phyloP scores from a whole-genome alignment of 2,888 invertebrate species.

The Sesia bembeciformis region DNA sequence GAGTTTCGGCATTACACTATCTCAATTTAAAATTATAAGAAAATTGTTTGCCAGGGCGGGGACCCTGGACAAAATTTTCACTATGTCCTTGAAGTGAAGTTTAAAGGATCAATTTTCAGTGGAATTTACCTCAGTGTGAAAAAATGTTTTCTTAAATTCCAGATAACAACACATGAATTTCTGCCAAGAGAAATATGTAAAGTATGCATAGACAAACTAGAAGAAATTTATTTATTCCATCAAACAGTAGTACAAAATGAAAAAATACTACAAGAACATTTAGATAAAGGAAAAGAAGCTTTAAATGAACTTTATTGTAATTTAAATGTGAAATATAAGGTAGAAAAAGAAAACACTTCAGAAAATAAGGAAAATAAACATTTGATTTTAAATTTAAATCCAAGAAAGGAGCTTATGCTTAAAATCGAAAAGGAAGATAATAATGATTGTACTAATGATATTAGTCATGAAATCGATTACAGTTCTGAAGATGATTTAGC shows the following conservation, averaged over 20 bases:
- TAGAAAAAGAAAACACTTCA: background rate
- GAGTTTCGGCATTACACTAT: too few relatives aligned
- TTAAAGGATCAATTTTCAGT: too few relatives aligned
- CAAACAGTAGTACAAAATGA: slow-evolving; percentile 26
- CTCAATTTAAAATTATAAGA: too few relatives aligned
- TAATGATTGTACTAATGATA: background rate
- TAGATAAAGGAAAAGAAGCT: slow-evolving; percentile 8
- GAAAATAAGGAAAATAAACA: slow-evolving; percentile 8
- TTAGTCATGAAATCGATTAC: background rate
- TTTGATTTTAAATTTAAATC: background rate
- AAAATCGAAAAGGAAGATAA: background rate
- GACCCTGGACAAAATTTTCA: too few relatives aligned
- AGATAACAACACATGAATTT: slow-evolving; percentile 3
- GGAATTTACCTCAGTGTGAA: too few relatives aligned
- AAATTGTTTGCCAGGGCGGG: too few relatives aligned
- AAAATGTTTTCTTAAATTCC: background rate
- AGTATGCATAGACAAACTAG: slow-evolving; percentile 26
- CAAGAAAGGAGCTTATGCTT: background rate
- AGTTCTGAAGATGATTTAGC: background rate
- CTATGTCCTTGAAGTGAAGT: too few relatives aligned
- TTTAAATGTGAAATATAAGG: slow-evolving; percentile 9
- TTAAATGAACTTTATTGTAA: slow-evolving; percentile 15
- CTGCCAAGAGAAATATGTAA: slow-evolving; percentile 34
- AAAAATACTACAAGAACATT: slow-evolving; percentile 17
- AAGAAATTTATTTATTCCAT: slow-evolving; percentile 23